Conservation (phyloP, 2,888 invertebrate species). For the Carcina quercana region DNA sequence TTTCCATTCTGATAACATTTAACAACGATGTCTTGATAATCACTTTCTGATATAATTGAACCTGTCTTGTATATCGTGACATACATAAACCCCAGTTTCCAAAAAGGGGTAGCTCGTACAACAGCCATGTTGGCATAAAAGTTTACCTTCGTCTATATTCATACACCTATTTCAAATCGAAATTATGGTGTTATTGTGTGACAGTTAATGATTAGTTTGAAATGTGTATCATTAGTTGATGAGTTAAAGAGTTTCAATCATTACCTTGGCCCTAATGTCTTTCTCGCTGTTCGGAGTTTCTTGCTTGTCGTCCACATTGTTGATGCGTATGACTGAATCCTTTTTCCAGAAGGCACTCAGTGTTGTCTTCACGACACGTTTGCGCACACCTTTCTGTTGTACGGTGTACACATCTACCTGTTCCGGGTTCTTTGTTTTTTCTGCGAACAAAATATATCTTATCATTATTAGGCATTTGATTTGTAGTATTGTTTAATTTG, state of each 20-base stretch:
- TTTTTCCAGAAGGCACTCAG: slow-evolving; percentile 81
- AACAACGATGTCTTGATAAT: no score
- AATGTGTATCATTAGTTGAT: neutral
- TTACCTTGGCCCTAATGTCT: slow-evolving; percentile 80
- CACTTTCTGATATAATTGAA: no score
- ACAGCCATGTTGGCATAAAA: no score
- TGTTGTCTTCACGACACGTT: slow-evolving; percentile 76
- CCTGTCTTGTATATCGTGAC: no score
- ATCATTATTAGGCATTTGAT: no score
- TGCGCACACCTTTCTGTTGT: slow-evolving; percentile 72
- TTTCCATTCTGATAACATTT: no score
- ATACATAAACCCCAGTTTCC: no score
- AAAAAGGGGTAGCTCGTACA: no score
- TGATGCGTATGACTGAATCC: slow-evolving; percentile 80
- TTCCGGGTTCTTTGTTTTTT: slow-evolving; percentile 83
- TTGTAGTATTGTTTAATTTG: no score
- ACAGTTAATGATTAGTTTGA: neutral
- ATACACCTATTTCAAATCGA: neutral
- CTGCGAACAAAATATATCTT: slow-evolving; percentile 57
- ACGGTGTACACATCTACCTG: slow-evolving; percentile 81
- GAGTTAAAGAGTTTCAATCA: slow-evolving; percentile 1
- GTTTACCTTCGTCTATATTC: no score
- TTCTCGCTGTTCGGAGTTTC: slow-evolving; percentile 79
- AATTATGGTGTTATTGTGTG: neutral
- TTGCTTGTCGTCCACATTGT: slow-evolving; percentile 82